Evolutionary conservation across 2,797 vertebrate genomes (phyloP).

Genomic region (Phylloscopus collybita): DNA sequence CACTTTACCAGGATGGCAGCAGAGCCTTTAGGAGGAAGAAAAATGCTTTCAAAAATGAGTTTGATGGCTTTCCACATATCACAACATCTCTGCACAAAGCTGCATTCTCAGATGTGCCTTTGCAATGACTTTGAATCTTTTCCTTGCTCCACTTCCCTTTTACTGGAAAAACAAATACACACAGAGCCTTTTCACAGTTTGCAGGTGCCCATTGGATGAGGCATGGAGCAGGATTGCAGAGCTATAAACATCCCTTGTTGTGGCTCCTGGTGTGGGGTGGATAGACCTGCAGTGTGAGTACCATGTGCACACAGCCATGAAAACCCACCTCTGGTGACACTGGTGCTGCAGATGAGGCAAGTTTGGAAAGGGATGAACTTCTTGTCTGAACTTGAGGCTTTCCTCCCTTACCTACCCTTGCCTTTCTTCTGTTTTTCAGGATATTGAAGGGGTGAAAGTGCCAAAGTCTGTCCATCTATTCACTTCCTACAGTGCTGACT

Average conservation of each 20-base stretch:
- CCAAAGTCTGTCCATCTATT: neutral
- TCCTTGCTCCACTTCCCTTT: neutral
- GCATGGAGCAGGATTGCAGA: fast-evolving
- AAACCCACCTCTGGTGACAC: neutral
- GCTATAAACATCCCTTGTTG: fast-evolving
- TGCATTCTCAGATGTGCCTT: slow-evolving; percentile 11
- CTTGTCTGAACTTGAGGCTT: neutral
- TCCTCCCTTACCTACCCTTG: neutral
- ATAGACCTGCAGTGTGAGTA: neutral
- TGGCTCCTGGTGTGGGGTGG: neutral
- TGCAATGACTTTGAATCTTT: slow-evolving; percentile 43
- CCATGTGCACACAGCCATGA: neutral
- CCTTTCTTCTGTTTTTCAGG: neutral
- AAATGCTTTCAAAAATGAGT: slow-evolving; percentile 1
- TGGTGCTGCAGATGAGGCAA: neutral
- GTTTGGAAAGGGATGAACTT: neutral
- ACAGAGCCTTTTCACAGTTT: neutral
- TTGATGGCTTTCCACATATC: neutral
- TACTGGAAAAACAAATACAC: neutral
- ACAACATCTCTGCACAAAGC: neutral
- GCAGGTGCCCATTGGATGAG: fast-evolving
- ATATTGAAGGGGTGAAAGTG: neutral
- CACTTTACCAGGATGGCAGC: slow-evolving; percentile 36
- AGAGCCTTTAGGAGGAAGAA: slow-evolving; percentile 42
- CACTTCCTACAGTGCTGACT: neutral